Percentiles rank a stretch among this genome's conserved stretches.
These are phyloP conservation scores for Aphelenchoides fujianensis DNA, from an alignment of 1,140 invertebrate species.

Conservation along the genomic window DNA sequence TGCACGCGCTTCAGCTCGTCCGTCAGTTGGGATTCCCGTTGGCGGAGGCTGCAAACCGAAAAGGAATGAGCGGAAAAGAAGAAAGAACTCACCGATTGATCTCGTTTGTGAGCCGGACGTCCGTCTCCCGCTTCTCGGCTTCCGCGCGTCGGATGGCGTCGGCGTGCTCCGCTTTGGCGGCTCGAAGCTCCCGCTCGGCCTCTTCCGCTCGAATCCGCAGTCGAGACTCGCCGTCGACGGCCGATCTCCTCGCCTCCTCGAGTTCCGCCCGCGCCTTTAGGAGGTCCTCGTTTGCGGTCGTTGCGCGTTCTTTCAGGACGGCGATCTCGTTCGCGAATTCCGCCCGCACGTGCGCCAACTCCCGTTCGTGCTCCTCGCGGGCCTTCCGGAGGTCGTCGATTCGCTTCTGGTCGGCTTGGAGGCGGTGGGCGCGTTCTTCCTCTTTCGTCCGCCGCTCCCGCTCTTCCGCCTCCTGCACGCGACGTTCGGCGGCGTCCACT, in stretches of 20 bases:
- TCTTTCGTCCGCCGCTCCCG: not conserved
- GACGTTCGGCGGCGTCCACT: not conserved
- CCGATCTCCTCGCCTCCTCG: not conserved
- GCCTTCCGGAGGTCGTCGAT: not conserved
- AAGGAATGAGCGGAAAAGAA: not conserved
- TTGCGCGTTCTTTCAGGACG: not conserved
- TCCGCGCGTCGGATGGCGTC: not conserved
- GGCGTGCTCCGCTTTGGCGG: not conserved
- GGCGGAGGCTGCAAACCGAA: not conserved
- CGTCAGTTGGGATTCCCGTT: not conserved
- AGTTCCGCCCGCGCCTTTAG: not conserved
- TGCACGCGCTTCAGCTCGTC: not conserved
- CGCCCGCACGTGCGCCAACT: not conserved
- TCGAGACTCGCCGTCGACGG: not conserved
- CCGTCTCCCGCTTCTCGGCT: not conserved
- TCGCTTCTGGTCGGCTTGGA: not conserved
- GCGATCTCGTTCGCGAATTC: not conserved
- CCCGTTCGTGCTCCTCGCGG: not conserved
- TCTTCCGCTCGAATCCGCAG: not conserved
- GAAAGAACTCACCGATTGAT: conserved; percentile 3
- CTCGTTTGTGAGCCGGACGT: conserved; percentile 13
- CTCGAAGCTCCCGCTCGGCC: not conserved
- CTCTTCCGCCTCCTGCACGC: not conserved
- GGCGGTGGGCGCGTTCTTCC: not conserved
- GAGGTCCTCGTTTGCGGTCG: not conserved